Conservation (phyloP, 2,797 vertebrate genomes). For the Huso huso region DNA sequence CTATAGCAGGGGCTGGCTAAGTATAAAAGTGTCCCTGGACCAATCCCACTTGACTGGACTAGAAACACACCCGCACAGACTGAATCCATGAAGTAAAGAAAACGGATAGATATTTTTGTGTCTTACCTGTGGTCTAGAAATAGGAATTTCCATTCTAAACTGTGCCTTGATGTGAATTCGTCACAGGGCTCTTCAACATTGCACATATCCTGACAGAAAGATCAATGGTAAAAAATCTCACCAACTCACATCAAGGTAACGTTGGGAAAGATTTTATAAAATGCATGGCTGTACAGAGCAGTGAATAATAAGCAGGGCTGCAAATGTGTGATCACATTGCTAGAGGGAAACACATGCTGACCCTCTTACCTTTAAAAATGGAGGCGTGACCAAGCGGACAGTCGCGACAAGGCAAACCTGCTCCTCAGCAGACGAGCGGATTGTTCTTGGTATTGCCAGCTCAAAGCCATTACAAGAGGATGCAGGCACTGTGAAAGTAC, state of each 20-base stretch:
- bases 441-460: constrained; percentile 57
- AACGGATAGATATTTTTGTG: too few species aligned
- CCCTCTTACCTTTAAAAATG: constrained; percentile 74
- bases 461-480: constrained; percentile 74
- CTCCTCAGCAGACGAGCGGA: constrained; percentile 75
- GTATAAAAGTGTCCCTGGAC: too few species aligned
- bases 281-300: too few species aligned
- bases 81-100: neutral
- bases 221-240: neutral
- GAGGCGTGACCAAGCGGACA: constrained; percentile 70
- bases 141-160: constrained; percentile 75
- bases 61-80: neutral
- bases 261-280: too few species aligned
- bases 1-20: too few species aligned
- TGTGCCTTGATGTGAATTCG: constrained; percentile 73
- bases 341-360: too few species aligned
- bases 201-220: constrained; percentile 66
- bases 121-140: constrained; percentile 75
- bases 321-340: too few species aligned
- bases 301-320: too few species aligned
- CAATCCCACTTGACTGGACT: too few species aligned
- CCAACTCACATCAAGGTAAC: neutral
- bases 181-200: constrained; percentile 62
- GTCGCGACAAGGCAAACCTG: constrained; percentile 84
- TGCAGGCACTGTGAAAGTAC: constrained; percentile 64